Evolutionary conservation across 92 coral and sea anemone species (phyloP).

Genomic region (Isaurus tuberculatus): DNA sequence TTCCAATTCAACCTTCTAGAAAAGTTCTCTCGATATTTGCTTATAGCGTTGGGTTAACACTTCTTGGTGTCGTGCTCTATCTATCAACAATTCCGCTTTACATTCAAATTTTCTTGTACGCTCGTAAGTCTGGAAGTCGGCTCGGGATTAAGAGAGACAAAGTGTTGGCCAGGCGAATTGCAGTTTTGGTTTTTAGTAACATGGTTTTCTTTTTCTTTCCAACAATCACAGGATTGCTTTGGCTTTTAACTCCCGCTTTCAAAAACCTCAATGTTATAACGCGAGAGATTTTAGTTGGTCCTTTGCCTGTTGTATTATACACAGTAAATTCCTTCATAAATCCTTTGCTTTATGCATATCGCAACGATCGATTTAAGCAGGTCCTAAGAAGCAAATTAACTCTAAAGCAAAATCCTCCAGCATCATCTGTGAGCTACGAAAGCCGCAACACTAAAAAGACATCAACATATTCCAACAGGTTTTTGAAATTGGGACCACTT

Average conservation of each 20-base stretch:
- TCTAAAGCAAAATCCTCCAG: neutral
- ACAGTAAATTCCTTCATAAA: constrained; percentile 75
- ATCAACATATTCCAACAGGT: too few species aligned
- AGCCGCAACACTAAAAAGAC: neutral
- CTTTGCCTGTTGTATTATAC: constrained; percentile 70
- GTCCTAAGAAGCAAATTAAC: constrained; percentile 47
- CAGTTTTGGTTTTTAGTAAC: constrained; percentile 71
- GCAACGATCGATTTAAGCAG: constrained; percentile 72
- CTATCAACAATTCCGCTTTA: constrained; percentile 71
- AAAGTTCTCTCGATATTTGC: constrained; percentile 65
- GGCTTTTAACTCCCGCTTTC: constrained; percentile 71
- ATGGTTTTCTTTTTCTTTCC: constrained; percentile 76
- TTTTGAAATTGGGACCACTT: too few species aligned
- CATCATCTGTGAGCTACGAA: neutral
- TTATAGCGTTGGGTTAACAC: constrained; percentile 69
- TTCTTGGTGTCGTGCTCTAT: constrained; percentile 67
- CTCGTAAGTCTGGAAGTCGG: constrained; percentile 67
- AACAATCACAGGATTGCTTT: constrained; percentile 64
- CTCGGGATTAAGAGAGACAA: constrained; percentile 80
- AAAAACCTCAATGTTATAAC: constrained; percentile 60
- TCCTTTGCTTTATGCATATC: constrained; percentile 82
- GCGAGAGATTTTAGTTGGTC: constrained; percentile 78
- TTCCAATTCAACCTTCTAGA: constrained; percentile 84
- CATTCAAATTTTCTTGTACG: constrained; percentile 68
- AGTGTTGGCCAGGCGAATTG: constrained; percentile 73